Conservation (phyloP, 2,888 invertebrate species). For the Cephus sareptanus region DNA sequence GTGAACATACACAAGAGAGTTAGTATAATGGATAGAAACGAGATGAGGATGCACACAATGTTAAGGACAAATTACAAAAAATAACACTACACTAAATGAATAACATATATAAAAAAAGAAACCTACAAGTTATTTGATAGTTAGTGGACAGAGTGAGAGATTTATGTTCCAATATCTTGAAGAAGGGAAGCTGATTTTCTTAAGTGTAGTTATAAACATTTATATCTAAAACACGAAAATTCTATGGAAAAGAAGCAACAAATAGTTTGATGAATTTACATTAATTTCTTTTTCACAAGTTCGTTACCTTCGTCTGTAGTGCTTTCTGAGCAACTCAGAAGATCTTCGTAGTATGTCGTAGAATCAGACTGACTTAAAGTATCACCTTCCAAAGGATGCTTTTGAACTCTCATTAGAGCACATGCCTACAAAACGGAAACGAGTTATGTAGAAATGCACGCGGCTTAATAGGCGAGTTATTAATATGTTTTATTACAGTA, state of each 20-base stretch:
- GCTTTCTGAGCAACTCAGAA: slow-evolving; percentile 90
- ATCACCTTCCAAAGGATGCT: slow-evolving; percentile 87
- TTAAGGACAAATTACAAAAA: not conserved
- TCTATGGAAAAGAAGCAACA: slow-evolving; percentile 2
- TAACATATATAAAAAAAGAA: not conserved
- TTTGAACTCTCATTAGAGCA: slow-evolving; percentile 82
- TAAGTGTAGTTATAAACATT: not conserved
- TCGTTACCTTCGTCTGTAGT: slow-evolving; percentile 85
- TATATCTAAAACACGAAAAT: not conserved
- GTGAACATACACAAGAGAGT: slow-evolving; percentile 51
- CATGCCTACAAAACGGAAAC: slow-evolving; percentile 71
- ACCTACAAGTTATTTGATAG: not conserved
- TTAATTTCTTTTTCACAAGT: slow-evolving; percentile 44
- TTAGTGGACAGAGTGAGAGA: slow-evolving; percentile 9
- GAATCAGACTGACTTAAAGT: slow-evolving; percentile 90
- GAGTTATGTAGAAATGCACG: too few relatives aligned
- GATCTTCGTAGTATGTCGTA: slow-evolving; percentile 96
- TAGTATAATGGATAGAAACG: slow-evolving; percentile 49
- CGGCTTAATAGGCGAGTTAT: not conserved
- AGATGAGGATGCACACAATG: slow-evolving; percentile 25
- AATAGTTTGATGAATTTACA: slow-evolving; percentile 56
- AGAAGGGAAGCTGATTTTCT: not conserved
- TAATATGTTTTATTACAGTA: not conserved
- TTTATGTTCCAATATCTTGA: slow-evolving; percentile 15
- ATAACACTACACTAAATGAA: not conserved